Evolutionary conservation across 2,797 vertebrate genomes (phyloP).

Genomic region (Coccyzus lansbergi): DNA sequence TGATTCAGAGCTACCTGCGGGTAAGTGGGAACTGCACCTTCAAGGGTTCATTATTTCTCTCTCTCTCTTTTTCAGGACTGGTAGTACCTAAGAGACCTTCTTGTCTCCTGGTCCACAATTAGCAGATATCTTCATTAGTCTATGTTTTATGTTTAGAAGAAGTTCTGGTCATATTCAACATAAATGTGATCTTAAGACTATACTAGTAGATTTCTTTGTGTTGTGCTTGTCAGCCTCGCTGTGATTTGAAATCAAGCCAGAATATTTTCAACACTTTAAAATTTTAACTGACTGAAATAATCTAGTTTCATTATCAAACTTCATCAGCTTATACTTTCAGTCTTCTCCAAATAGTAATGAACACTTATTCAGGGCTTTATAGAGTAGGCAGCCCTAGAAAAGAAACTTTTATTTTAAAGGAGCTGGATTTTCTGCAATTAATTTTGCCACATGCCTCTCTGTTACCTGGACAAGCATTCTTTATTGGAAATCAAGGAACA

Average conservation of each 20-base stretch:
- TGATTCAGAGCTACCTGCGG: constrained; percentile 12
- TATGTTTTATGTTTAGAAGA: not conserved
- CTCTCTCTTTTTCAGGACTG: not conserved
- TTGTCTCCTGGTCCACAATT: not conserved
- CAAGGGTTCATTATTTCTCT: not conserved
- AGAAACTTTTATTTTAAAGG: not conserved
- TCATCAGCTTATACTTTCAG: not conserved
- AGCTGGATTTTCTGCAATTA: not conserved
- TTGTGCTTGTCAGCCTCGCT: not conserved
- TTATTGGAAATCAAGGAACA: not conserved
- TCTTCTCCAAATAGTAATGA: not conserved
- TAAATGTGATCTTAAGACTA: not conserved
- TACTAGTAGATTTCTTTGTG: not conserved
- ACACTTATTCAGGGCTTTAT: not conserved
- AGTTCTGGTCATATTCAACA: not conserved
- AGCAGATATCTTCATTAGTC: not conserved
- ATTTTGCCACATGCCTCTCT: not conserved
- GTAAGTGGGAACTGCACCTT: not conserved
- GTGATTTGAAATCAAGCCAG: not conserved
- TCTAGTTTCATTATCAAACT: not conserved
- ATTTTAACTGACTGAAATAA: not conserved
- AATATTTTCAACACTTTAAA: not conserved
- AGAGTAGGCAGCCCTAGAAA: not conserved
- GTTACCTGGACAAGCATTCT: not conserved
- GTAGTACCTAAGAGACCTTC: not conserved